Evolutionary conservation across 2,113 vertebrate species (phyloP).

Genomic region (Ibidorhyncha struthersii): DNA sequence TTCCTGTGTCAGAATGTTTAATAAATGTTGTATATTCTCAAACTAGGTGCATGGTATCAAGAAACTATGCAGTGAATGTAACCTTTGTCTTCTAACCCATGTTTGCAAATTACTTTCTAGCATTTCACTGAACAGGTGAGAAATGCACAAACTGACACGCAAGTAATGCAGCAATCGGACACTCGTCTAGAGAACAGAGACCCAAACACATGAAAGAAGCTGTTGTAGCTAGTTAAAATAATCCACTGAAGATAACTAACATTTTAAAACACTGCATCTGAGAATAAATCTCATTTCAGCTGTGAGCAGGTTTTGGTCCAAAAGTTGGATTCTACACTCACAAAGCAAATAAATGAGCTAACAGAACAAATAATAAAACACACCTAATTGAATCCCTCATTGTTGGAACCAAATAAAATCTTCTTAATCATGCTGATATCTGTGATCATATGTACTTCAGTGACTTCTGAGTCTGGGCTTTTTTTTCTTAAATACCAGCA

Average conservation of each 20-base stretch:
- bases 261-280: not conserved
- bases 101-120: constrained; percentile 11
- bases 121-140: constrained; percentile 42
- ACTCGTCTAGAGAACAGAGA: not conserved
- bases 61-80: not conserved
- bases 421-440: not conserved
- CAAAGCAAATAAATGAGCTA: not conserved
- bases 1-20: not conserved
- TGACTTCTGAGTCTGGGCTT: not conserved
- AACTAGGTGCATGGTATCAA: not conserved
- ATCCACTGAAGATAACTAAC: not conserved
- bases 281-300: not conserved
- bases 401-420: not conserved
- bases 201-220: not conserved
- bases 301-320: not conserved
- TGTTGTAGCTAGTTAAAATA: constrained; percentile 9
- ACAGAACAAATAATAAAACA: not conserved
- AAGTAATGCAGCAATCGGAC: not conserved
- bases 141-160: not conserved
- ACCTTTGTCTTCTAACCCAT: not conserved
- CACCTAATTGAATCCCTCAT: not conserved
- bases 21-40: not conserved
- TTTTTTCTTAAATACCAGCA: not conserved
- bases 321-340: not conserved
- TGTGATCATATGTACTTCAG: not conserved